A percentile compares a stretch with the other conserved stretches of the same genome.
phyloP scores from a whole-genome alignment of 2,113 vertebrate genomes.

The Gasterosteus nipponicus region DNA sequence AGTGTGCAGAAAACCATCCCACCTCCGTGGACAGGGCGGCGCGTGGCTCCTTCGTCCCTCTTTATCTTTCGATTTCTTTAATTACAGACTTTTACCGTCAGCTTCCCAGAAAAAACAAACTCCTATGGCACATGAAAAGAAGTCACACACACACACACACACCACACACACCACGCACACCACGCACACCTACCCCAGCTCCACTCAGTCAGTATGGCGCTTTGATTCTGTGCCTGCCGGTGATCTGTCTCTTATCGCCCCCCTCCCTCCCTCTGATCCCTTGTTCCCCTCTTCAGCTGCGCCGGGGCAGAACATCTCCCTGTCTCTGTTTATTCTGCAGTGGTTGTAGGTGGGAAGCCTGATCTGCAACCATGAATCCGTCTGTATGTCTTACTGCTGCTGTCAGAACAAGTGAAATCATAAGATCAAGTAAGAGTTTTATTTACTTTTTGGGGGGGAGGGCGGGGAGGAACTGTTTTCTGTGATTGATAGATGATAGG shows the following conservation, averaged over 20 bases:
- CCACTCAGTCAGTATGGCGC: slow-evolving; percentile 63
- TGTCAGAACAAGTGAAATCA: not conserved
- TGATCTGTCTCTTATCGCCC: slow-evolving; percentile 79
- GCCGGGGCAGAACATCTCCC: slow-evolving; percentile 62
- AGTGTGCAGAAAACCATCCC: not conserved
- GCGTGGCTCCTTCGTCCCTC: slow-evolving; percentile 56
- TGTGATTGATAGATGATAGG: no score
- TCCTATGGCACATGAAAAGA: slow-evolving; percentile 74
- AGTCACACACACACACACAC: slow-evolving; percentile 44
- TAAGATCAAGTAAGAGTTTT: not conserved
- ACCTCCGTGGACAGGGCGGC: not conserved
- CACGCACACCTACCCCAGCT: slow-evolving; percentile 54
- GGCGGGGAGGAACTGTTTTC: not conserved
- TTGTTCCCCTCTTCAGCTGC: slow-evolving; percentile 62
- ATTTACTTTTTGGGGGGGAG: not conserved
- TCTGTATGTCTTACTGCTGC: slow-evolving; percentile 25
- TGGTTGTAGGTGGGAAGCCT: slow-evolving; percentile 65
- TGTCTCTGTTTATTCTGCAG: slow-evolving; percentile 68
- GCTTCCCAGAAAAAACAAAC: slow-evolving; percentile 78
- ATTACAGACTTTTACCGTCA: slow-evolving; percentile 81
- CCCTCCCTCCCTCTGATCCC: slow-evolving; percentile 70
- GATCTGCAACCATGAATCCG: slow-evolving; percentile 57
- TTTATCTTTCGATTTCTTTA: slow-evolving; percentile 83
- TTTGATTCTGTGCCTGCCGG: slow-evolving; percentile 77
- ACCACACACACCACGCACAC: slow-evolving; percentile 24